phyloP scores from a whole-genome alignment of 2,888 invertebrate species.

The Diaprepes abbreviatus region DNA sequence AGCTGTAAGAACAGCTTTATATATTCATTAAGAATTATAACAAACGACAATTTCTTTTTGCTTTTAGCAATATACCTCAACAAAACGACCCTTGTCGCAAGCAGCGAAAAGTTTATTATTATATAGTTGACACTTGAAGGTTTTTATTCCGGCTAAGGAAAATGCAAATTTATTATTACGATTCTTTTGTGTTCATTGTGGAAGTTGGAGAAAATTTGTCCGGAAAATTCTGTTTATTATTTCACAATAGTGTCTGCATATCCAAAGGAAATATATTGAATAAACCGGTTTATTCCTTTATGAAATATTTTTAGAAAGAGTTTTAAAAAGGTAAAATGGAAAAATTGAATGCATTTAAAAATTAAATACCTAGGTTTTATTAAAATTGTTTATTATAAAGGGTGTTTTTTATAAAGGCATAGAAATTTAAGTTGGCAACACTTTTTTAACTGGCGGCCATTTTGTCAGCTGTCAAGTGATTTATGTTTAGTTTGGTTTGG shows the following conservation, averaged over 20 bases:
- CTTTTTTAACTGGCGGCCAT: no score
- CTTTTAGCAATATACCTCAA: neutral
- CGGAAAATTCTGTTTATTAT: conserved; percentile 6
- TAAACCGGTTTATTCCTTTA: neutral
- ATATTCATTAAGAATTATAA: neutral
- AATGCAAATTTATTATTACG: conserved; percentile 13
- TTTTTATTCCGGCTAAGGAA: neutral
- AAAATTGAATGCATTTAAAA: no score
- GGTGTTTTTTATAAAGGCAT: no score
- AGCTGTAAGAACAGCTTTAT: no score
- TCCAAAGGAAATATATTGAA: conserved; percentile 1
- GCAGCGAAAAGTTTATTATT: conserved; percentile 2
- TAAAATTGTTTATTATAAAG: no score
- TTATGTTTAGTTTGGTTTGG: no score
- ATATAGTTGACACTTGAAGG: neutral
- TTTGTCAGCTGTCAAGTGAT: no score
- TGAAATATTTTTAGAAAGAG: neutral
- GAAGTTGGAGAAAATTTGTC: conserved; percentile 1
- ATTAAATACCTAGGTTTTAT: no score
- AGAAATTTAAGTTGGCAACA: no score
- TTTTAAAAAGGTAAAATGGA: no score
- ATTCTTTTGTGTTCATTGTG: conserved; percentile 9
- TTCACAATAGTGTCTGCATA: conserved; percentile 2
- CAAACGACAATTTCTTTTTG: neutral
- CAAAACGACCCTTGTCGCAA: neutral